These are phyloP conservation scores for Thalassaphorura encarpata DNA, from an alignment of 1,140 invertebrate species.

Conservation along the genomic window DNA sequence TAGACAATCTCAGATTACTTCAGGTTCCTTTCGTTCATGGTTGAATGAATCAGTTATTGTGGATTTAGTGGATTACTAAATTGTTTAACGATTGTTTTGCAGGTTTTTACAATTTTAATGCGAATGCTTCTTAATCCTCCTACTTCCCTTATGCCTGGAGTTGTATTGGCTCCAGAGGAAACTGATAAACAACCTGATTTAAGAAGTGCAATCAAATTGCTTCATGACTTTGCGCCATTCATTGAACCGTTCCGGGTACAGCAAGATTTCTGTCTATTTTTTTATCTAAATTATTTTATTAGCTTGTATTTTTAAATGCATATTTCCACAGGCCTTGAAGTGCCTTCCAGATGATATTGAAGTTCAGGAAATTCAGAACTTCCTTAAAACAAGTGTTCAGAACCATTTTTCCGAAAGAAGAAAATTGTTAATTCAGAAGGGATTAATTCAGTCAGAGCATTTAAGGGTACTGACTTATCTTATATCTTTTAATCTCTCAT, in stretches of 20 bases:
- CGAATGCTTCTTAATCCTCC: constrained; percentile 48
- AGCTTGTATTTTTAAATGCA: background rate
- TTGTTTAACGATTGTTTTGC: constrained; percentile 16
- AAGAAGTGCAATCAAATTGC: constrained; percentile 60
- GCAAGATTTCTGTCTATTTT: no score
- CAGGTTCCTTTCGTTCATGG: no score
- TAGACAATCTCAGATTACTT: no score
- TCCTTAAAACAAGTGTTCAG: constrained; percentile 65
- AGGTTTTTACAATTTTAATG: constrained; percentile 49
- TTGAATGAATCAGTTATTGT: no score
- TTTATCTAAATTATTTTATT: no score
- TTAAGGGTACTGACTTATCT: constrained; percentile 45
- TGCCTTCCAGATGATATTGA: constrained; percentile 65
- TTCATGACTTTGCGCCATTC: constrained; percentile 69
- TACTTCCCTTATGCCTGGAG: constrained; percentile 42
- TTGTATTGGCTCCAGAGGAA: constrained; percentile 39
- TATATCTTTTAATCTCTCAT: background rate
- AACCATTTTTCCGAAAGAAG: constrained; percentile 59
- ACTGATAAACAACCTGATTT: constrained; percentile 51
- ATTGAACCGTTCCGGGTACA: constrained; percentile 63
- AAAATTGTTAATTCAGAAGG: constrained; percentile 64
- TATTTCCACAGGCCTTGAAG: constrained; percentile 54
- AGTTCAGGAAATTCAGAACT: constrained; percentile 58
- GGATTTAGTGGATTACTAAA: no score
- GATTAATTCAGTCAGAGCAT: constrained; percentile 70